These are phyloP conservation scores for Bursaphelenchus okinawaensis DNA, from an alignment of 2,888 invertebrate genomes.

Conservation along the genomic window DNA sequence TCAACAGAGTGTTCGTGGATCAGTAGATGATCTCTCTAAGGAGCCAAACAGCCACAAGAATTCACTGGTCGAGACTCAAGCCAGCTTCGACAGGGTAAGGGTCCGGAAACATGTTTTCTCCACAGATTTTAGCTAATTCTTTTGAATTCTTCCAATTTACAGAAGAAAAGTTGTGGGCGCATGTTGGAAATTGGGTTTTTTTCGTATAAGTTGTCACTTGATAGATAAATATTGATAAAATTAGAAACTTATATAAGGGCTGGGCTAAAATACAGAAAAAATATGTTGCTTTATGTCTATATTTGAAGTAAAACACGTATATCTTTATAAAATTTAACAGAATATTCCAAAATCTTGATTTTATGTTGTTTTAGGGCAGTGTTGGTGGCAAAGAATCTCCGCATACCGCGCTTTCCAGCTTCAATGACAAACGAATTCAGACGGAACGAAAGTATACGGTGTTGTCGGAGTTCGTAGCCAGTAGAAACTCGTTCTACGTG, in stretches of 20 bases:
- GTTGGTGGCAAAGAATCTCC: constrained; percentile 20
- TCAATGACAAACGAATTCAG: neutral
- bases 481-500: constrained; percentile 29
- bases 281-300: too few species aligned
- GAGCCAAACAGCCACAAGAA: constrained; percentile 16
- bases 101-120: neutral
- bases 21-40: constrained; percentile 11
- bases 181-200: too few species aligned
- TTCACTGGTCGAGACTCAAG: constrained; percentile 10
- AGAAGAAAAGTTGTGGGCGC: too few species aligned
- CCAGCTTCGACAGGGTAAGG: constrained; percentile 10
- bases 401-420: constrained; percentile 12
- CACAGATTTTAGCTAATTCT: too few species aligned
- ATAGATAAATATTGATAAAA: too few species aligned
- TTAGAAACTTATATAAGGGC: too few species aligned
- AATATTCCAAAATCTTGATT: too few species aligned
- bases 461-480: constrained; percentile 31
- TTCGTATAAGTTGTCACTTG: too few species aligned
- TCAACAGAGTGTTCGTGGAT: constrained; percentile 9
- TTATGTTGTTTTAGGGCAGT: constrained; percentile 23
- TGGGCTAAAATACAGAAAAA: too few species aligned
- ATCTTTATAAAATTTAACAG: too few species aligned
- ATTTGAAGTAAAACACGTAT: too few species aligned
- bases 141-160: too few species aligned
- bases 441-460: constrained; percentile 34